Percentiles rank a stretch among this genome's conserved stretches.
Conservation (phyloP, 2,797 vertebrate genomes). For the Scleropages formosus region DNA sequence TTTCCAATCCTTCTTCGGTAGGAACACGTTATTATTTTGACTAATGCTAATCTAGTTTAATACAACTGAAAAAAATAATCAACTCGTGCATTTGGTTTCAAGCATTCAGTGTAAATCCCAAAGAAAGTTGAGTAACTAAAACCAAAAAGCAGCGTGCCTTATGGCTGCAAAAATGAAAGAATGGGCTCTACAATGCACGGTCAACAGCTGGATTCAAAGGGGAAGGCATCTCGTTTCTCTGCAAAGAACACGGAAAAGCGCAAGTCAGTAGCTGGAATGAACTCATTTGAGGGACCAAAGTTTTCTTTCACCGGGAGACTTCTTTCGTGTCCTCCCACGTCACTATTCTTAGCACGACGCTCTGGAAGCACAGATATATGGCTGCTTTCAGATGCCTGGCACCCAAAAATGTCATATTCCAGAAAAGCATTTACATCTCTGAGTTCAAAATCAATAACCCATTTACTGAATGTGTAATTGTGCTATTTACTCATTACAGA, state of each 20-base stretch:
- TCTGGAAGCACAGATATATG: neutral
- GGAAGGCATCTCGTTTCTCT: neutral
- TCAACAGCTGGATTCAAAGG: neutral
- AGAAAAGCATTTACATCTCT: constrained; percentile 12
- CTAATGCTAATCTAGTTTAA: no score
- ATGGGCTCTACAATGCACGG: neutral
- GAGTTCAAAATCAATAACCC: constrained; percentile 27
- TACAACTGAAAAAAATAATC: no score
- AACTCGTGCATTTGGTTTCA: no score
- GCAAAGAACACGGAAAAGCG: neutral
- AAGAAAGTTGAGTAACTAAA: no score
- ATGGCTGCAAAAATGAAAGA: no score
- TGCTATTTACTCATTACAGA: constrained; percentile 23
- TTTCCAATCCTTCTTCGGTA: no score
- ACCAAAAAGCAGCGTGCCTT: no score
- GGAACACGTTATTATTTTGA: no score
- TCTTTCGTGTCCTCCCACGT: neutral
- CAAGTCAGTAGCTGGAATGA: constrained; percentile 15
- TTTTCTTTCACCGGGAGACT: neutral
- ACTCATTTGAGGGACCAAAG: neutral
- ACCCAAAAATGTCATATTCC: constrained; percentile 20
- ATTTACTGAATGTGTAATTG: constrained; percentile 23
- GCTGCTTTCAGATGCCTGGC: neutral
- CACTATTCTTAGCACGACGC: neutral
- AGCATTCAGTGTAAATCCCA: no score